Evolutionary conservation across 2,888 invertebrate species (phyloP).

Genomic region (Philhelius pedissequus): DNA sequence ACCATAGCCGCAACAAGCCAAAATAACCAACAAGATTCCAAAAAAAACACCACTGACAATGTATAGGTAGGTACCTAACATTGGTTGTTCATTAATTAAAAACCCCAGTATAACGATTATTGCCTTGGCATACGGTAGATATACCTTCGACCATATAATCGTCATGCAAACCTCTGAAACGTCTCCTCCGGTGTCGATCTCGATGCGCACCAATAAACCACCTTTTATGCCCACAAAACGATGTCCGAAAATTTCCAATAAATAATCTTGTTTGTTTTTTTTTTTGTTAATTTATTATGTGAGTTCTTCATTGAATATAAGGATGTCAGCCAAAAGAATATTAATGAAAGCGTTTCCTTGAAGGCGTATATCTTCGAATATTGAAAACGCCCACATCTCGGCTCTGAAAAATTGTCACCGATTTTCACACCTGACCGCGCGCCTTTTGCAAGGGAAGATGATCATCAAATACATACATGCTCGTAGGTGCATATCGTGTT

Average conservation of each 20-base stretch:
- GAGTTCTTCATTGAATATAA: slow-evolving; percentile 18
- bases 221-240: slow-evolving; percentile 38
- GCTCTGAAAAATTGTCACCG: slow-evolving; percentile 51
- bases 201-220: slow-evolving; percentile 60
- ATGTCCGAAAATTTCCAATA: slow-evolving; percentile 48
- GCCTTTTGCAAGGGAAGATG: no score
- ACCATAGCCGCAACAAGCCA: background rate
- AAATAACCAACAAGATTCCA: background rate
- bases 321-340: background rate
- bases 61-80: slow-evolving; percentile 1
- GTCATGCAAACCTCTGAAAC: background rate
- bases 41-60: slow-evolving; percentile 35
- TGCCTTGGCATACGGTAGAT: background rate
- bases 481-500: background rate
- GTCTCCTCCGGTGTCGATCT: background rate
- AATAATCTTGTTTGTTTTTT: slow-evolving; percentile 58
- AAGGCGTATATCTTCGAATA: slow-evolving; percentile 62
- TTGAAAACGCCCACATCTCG: slow-evolving; percentile 58
- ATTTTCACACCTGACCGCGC: slow-evolving; percentile 65
- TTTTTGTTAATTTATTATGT: background rate
- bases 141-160: background rate
- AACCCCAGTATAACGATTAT: slow-evolving; percentile 30
- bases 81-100: slow-evolving; percentile 58
- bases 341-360: slow-evolving; percentile 52
- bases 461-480: no score